These are phyloP conservation scores for Ibidorhyncha struthersii DNA, from an alignment of 2,113 vertebrate genomes.

Conservation along the genomic window DNA sequence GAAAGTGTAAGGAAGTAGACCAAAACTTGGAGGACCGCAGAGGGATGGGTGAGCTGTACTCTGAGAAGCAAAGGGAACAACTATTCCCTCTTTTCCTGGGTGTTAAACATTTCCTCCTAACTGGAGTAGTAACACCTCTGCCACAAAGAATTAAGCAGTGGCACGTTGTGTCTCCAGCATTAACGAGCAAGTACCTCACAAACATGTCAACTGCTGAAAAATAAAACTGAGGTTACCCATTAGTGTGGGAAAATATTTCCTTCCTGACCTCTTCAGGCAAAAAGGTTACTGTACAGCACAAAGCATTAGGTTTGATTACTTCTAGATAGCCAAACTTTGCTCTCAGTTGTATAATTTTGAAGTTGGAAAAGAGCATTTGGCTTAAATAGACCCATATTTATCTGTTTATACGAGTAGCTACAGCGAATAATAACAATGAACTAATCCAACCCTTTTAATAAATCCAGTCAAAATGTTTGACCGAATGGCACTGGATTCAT, in stretches of 20 bases:
- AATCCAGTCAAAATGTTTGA: not conserved
- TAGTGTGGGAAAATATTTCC: not conserved
- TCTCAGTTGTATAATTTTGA: not conserved
- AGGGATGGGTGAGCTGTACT: not conserved
- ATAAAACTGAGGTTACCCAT: not conserved
- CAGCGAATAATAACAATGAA: not conserved
- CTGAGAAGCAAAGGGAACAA: not conserved
- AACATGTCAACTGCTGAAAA: not conserved
- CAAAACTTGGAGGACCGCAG: not conserved
- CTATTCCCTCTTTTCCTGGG: not conserved
- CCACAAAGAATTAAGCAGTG: not conserved
- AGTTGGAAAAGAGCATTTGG: not conserved
- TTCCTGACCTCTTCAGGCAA: not conserved
- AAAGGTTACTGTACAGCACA: not conserved
- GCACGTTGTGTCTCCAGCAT: not conserved
- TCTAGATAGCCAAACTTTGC: not conserved
- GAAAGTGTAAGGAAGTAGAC: not conserved
- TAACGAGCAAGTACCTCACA: not conserved
- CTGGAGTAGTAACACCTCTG: not conserved
- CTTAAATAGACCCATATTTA: not conserved
- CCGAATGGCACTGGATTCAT: not conserved
- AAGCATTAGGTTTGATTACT: not conserved
- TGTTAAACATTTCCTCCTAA: not conserved
- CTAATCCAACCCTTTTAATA: not conserved
- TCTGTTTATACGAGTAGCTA: not conserved